These are phyloP conservation scores for Pollimyrus isidori DNA, from an alignment of 2,113 vertebrate genomes.

Conservation along the genomic window DNA sequence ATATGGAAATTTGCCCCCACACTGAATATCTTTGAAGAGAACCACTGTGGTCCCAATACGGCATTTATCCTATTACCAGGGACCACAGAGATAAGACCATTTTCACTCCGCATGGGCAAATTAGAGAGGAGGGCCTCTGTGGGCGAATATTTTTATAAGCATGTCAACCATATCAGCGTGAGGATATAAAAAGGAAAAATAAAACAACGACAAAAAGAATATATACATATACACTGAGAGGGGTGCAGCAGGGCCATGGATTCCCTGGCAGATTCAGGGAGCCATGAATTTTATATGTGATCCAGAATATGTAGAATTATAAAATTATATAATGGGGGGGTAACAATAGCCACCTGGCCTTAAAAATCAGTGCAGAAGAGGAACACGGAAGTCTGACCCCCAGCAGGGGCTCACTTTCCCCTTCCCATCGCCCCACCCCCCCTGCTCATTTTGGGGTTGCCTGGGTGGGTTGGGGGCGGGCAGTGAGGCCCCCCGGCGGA, in stretches of 20 bases:
- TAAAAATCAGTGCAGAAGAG: neutral
- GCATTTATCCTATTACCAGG: conserved; percentile 66
- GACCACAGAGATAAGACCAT: conserved; percentile 54
- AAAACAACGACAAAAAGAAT: conserved; percentile 46
- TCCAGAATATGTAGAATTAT: neutral
- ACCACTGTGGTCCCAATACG: conserved; percentile 63
- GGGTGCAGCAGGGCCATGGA: neutral
- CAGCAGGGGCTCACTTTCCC: neutral
- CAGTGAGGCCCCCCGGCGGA: conserved; percentile 27
- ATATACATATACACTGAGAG: conserved; percentile 16
- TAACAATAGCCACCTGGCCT: neutral
- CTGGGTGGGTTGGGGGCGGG: neutral
- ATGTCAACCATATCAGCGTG: conserved; percentile 50
- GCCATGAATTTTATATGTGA: neutral
- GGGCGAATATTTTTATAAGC: conserved; percentile 54
- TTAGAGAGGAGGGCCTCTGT: conserved; percentile 53
- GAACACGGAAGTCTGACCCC: neutral
- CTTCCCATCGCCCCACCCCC: neutral
- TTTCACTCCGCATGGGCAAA: conserved; percentile 51
- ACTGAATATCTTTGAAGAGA: conserved; percentile 38
- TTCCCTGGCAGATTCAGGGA: neutral
- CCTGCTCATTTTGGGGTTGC: neutral
- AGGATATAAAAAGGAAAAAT: conserved; percentile 48
- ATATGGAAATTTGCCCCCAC: conserved; percentile 43
- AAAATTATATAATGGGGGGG: neutral